Conservation (phyloP, 2,113 vertebrate genomes). For the Thamnaconus septentrionalis region DNA sequence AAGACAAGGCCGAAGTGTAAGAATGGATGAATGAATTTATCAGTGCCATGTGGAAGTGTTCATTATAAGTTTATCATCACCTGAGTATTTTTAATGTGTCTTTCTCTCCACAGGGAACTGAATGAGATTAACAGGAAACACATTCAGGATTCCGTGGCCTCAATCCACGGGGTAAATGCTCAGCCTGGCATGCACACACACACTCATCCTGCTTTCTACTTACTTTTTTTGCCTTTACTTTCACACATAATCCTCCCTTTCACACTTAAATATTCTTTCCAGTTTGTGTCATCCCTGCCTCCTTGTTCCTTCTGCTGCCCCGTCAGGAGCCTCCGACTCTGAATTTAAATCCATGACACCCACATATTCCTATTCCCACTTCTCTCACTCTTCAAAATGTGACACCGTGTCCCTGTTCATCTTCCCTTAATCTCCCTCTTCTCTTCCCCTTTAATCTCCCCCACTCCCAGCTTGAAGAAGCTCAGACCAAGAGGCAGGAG, state of each 20-base stretch:
- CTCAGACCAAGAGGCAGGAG: slow-evolving; percentile 82
- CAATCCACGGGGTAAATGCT: slow-evolving; percentile 77
- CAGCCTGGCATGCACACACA: background rate
- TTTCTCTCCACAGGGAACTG: slow-evolving; percentile 70
- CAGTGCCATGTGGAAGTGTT: no score
- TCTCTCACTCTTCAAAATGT: background rate
- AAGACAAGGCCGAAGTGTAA: slow-evolving; percentile 82
- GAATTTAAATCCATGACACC: no score
- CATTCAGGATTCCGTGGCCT: slow-evolving; percentile 82
- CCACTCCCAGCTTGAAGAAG: slow-evolving; percentile 79
- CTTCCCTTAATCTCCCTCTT: background rate
- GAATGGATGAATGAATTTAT: no score
- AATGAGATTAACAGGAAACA: slow-evolving; percentile 87
- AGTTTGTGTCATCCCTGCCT: background rate
- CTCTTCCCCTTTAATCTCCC: background rate
- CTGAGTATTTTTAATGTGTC: background rate
- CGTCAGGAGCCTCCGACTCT: no score
- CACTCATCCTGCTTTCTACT: no score
- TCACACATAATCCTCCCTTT: background rate
- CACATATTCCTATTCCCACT: background rate
- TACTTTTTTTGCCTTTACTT: background rate
- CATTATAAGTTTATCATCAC: background rate
- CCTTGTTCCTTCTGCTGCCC: background rate
- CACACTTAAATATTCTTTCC: no score
- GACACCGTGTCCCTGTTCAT: background rate